Evolutionary conservation across 2,113 vertebrate species (phyloP).

Genomic region (Parus major): DNA sequence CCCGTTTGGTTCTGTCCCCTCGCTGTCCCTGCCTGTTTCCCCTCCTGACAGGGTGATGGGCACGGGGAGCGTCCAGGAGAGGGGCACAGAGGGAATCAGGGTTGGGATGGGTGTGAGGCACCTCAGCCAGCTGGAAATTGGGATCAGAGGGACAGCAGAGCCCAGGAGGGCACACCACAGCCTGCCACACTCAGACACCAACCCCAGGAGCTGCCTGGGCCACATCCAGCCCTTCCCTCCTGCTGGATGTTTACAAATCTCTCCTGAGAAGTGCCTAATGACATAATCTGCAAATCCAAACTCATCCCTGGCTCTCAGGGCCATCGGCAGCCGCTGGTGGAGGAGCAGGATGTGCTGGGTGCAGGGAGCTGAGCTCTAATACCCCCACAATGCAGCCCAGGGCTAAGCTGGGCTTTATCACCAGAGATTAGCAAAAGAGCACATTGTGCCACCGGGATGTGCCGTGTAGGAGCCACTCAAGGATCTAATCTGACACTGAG

Average conservation of each 20-base stretch:
- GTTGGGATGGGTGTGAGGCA: fast-evolving
- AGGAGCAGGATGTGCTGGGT: background rate
- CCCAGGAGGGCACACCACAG: background rate
- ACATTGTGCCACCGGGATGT: background rate
- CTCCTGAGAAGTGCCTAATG: background rate
- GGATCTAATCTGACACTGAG: background rate
- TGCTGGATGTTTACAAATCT: background rate
- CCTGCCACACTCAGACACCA: background rate
- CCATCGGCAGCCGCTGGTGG: background rate
- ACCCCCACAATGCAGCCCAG: background rate
- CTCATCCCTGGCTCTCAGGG: background rate
- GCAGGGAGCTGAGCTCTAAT: background rate
- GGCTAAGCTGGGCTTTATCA: background rate
- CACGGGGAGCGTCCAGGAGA: background rate
- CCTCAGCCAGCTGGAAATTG: background rate
- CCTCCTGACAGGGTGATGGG: fast-evolving
- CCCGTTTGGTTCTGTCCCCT: fast-evolving
- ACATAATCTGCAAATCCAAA: background rate
- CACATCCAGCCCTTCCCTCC: background rate
- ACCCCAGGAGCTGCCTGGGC: background rate
- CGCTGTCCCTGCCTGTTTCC: background rate
- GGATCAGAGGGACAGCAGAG: background rate
- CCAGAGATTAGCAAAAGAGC: background rate
- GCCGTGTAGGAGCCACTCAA: background rate
- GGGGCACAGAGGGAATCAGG: background rate